Base-by-base conservation (phyloP, 1,140 invertebrate genomes). In the Drosophila kurseongensis region DNA sequence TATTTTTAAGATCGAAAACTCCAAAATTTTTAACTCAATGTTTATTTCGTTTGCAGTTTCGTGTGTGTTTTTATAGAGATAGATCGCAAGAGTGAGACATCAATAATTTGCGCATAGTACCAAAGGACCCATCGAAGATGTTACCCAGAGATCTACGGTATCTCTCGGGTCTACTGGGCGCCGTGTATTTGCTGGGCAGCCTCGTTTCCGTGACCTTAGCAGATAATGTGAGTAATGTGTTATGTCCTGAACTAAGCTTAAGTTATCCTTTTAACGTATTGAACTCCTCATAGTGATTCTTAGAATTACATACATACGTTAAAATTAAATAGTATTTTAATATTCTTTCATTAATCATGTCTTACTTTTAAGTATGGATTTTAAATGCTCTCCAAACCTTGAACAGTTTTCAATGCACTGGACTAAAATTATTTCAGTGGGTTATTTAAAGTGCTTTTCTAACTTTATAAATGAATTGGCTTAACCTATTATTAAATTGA, bases 111-210 rank as follows among this genome's bases (percentile, higher is more conserved):
- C 77, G 84, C 52, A 57, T 42, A 69, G 65, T 67, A 90, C 66
- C 68, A 80, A 75, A 75, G 73, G 72, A 75, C 48, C 54, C 52
- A 48, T 55, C 68, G 78, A 74, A 72, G 90, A 77, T 74, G 77
- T 89, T 81, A 80, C 91, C 91, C 91, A 91, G 91, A 88, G 90
- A 85, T 91, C 86, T 65, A 59, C 36, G 50, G 55, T 77, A 82
- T 91, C 90, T 91, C 90, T 91, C 75, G 90, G 90, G 90, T 74
- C 71, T 91, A 51, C 71, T 91, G 52, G 75, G 76, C 60, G 88
- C 74, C 48, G 58, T 86, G 14, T 83, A 48, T 73, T 44, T 91
- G 44, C 45, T 91, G 23, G 72, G 77, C 42, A 75, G 86, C 69
- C 62, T 81, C 52, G 14, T 18, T 36, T 36, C 50, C n/a, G 79